Base-by-base conservation (phyloP, 2,113 vertebrate genomes). In the Trogon surrucura region DNA sequence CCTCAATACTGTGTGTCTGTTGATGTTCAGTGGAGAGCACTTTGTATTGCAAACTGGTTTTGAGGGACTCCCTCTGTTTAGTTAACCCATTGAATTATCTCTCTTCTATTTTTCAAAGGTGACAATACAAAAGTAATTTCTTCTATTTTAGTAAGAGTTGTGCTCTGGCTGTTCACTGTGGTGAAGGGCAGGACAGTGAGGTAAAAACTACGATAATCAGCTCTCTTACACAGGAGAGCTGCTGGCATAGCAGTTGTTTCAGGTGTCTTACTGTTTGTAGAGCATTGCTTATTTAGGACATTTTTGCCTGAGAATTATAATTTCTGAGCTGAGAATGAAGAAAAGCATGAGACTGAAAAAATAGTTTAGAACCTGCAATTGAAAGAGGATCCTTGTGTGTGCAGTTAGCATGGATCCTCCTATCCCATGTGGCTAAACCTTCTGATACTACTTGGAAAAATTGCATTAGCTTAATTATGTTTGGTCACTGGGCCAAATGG, bases 381-480 rank as follows among this genome's bases (percentile, higher is more conserved):
- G 85, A 79, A 78, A 78, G 23, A 85, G 23, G 65, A 79, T 60
- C 21, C 32, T 85, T 0, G 0, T 62, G 30, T 58, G 30, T 58
- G 32, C 44, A 30, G 48, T 86, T 85, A 88, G 75, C 51, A 11
- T 27, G 45, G 12, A 29, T 94, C 53, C 60, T 94, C 53, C 60
- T 23, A 80, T 96, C 58, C 83, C 80, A 65, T 32, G 91, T 34
- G 57, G n/a, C 34, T 80, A 78, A 80, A 85, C 36, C 34, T 85
- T 96, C 90, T 88, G 97, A 96, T 96, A 93, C 96, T 64, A 41
- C 70, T 90, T 64, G 72, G 62, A 79, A 97, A 95, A 97, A 94
- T 67, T 89, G 44, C 45, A 77, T 97, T 94, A 92, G 64, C 65
- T 80, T 86, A 96, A 95, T 96, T 96, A 89, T 66, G 27, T 89